Percentiles rank a stretch among this genome's conserved stretches.
Evolutionary conservation across 2,113 vertebrate species (phyloP).

Genomic region (Prionailurus bengalensis): DNA sequence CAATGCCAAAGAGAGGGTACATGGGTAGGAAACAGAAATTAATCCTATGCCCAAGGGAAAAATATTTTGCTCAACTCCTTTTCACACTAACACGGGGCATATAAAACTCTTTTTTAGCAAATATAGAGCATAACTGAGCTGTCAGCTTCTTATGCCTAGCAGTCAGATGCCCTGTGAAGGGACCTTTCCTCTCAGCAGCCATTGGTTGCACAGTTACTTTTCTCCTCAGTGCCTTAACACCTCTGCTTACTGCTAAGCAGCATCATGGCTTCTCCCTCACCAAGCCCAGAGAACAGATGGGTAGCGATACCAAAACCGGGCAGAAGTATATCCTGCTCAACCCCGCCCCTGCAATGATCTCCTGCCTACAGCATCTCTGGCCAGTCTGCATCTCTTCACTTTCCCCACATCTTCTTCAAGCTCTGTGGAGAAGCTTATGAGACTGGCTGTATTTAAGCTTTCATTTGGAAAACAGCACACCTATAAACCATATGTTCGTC

Average conservation of each 20-base stretch:
- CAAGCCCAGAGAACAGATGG: not conserved
- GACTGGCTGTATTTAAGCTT: not conserved
- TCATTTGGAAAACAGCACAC: not conserved
- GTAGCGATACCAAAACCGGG: not conserved
- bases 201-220: not conserved
- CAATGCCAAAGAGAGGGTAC: not conserved
- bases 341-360: not conserved
- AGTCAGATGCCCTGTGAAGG: not conserved
- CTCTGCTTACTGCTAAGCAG: not conserved
- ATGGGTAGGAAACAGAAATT: not conserved
- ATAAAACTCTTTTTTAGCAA: not conserved
- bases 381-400: not conserved
- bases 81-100: not conserved
- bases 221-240: not conserved
- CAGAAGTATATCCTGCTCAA: not conserved
- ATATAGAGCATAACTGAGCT: not conserved
- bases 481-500: not conserved
- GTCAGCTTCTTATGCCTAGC: not conserved
- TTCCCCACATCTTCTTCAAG: not conserved
- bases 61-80: not conserved
- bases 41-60: not conserved
- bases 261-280: not conserved
- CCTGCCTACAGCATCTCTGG: not conserved
- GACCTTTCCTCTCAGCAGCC: not conserved
- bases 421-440: not conserved